Conservation (phyloP, 2,113 vertebrate species). For the Corapipo altera region DNA sequence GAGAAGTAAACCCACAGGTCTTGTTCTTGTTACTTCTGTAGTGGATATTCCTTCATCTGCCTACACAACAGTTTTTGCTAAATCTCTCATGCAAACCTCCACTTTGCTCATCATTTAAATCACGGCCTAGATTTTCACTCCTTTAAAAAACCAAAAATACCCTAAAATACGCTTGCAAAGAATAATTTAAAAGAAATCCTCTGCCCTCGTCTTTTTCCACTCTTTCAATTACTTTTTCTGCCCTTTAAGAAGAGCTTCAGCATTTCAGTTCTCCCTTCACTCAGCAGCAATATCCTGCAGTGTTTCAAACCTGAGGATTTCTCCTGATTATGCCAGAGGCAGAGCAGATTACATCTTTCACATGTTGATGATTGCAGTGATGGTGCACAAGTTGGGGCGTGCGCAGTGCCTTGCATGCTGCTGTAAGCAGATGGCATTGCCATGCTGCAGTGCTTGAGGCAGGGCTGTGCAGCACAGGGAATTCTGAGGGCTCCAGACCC, state of each 20-base stretch:
- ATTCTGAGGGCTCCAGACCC: background rate
- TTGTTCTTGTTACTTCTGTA: background rate
- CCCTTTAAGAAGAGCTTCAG: background rate
- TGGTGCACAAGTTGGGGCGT: background rate
- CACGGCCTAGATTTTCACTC: background rate
- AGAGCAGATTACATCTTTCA: background rate
- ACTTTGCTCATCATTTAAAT: background rate
- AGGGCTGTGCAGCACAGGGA: background rate
- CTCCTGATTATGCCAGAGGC: background rate
- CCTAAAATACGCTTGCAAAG: background rate
- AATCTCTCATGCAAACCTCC: background rate
- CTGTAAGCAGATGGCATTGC: accelerated
- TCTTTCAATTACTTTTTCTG: background rate
- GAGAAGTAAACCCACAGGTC: background rate
- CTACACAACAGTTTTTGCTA: background rate
- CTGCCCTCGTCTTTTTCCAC: background rate
- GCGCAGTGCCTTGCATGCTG: accelerated
- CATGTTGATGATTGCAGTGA: accelerated
- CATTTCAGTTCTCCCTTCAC: accelerated
- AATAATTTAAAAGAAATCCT: background rate
- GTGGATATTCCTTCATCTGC: background rate
- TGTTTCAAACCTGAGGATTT: background rate
- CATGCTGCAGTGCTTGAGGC: accelerated
- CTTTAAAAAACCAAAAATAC: background rate
- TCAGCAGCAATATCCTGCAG: background rate